A percentile compares a stretch with the other conserved stretches of the same genome.
These are phyloP conservation scores for Neria commutata DNA, from an alignment of 2,888 invertebrate species.

Conservation along the genomic window DNA sequence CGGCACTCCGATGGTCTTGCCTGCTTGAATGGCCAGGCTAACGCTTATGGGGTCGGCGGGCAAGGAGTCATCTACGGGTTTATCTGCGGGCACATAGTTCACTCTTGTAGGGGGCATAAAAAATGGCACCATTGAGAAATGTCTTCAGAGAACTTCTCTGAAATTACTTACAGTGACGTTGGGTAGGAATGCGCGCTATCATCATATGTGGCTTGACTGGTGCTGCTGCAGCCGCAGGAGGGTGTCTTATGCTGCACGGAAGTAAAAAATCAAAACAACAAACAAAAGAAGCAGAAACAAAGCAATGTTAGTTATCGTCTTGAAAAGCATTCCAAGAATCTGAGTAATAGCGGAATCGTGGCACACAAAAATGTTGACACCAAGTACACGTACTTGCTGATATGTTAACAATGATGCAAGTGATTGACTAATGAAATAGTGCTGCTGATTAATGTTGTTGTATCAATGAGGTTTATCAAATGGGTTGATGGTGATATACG, in stretches of 20 bases:
- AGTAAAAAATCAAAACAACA: neutral
- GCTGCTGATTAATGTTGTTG: neutral
- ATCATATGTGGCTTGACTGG: neutral
- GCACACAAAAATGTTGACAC: conserved; percentile 11
- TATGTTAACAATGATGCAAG: conserved; percentile 8
- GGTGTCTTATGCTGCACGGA: conserved; percentile 16
- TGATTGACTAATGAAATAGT: too few relatives aligned
- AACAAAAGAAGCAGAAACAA: neutral
- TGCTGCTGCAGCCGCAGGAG: conserved; percentile 11
- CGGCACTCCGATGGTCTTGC: conserved; percentile 58
- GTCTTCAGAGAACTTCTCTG: neutral
- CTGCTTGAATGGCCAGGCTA: conserved; percentile 60
- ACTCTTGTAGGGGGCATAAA: conserved; percentile 26
- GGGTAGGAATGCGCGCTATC: neutral
- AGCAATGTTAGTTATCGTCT: neutral
- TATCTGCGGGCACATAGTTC: conserved; percentile 29
- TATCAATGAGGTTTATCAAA: conserved; percentile 6
- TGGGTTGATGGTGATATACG: too few relatives aligned
- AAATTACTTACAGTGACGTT: neutral
- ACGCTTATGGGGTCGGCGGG: conserved; percentile 65
- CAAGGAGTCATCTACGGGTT: conserved; percentile 34
- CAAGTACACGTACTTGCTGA: conserved; percentile 20
- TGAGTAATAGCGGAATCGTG: neutral
- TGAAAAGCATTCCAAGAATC: conserved; percentile 9
- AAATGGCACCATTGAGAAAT: neutral